A percentile compares a stretch with the other conserved stretches of the same genome.
phyloP scores from a whole-genome alignment of 1,140 invertebrate species.

The Drosophila watanabei region DNA sequence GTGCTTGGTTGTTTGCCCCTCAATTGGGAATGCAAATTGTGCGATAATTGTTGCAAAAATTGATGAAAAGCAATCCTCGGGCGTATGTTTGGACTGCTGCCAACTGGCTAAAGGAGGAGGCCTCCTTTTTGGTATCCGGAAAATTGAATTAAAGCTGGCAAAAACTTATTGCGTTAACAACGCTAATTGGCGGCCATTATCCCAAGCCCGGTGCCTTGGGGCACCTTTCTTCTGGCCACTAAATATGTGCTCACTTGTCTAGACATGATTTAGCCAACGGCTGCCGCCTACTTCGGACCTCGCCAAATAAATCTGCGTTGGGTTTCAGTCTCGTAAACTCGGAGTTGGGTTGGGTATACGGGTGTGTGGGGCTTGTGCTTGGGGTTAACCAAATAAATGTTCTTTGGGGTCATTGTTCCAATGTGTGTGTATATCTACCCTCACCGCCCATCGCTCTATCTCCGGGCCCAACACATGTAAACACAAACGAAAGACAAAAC shows the following conservation, averaged over 20 bases:
- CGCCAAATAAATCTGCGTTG: conserved; percentile 72
- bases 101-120: conserved; percentile 4
- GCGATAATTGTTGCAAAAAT: conserved; percentile 30
- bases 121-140: conserved; percentile 5
- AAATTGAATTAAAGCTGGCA: conserved; percentile 56
- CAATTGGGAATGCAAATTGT: conserved; percentile 30
- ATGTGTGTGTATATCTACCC: not conserved
- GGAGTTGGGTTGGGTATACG: not conserved
- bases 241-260: conserved; percentile 71
- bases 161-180: conserved; percentile 34
- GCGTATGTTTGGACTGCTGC: conserved; percentile 27
- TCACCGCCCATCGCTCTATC: not conserved
- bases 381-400: conserved; percentile 74
- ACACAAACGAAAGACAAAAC: conserved; percentile 71
- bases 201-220: not conserved
- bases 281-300: conserved; percentile 31
- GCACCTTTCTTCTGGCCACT: conserved; percentile 32
- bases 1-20: conserved; percentile 6
- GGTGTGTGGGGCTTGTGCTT: not conserved
- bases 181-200: conserved; percentile 51
- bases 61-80: conserved; percentile 6
- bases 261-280: conserved; percentile 70
- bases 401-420: conserved; percentile 58
- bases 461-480: conserved; percentile 64
- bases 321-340: conserved; percentile 36